Conservation (phyloP, 2,113 vertebrate species). For the Miniopterus natalensis region DNA sequence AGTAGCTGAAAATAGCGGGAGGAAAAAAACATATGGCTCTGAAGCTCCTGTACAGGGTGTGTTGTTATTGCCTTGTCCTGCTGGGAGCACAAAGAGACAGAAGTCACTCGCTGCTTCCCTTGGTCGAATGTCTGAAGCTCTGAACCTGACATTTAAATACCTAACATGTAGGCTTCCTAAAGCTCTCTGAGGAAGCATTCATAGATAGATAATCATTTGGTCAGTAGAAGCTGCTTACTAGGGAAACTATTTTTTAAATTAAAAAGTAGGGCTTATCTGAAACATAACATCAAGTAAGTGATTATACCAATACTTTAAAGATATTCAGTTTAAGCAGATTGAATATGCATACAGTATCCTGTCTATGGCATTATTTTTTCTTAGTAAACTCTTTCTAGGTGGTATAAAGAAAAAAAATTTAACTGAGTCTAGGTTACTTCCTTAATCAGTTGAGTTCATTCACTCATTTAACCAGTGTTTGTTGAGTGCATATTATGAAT, state of each 20-base stretch:
- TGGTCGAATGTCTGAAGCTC: not conserved
- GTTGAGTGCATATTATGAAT: not conserved
- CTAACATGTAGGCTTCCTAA: not conserved
- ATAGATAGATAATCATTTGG: not conserved
- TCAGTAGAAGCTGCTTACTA: not conserved
- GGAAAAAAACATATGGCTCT: not conserved
- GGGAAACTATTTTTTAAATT: not conserved
- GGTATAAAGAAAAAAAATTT: not conserved
- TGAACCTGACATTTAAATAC: not conserved
- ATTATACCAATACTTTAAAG: constrained; percentile 32
- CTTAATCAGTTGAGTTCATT: not conserved
- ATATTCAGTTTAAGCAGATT: not conserved
- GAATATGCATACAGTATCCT: not conserved
- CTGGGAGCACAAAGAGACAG: not conserved
- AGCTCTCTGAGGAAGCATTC: not conserved
- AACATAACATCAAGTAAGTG: not conserved
- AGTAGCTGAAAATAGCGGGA: constrained; percentile 41
- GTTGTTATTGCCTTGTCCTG: not conserved
- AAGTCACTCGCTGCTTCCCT: not conserved
- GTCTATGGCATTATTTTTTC: not conserved
- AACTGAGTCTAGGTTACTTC: not conserved
- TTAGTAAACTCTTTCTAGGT: not conserved
- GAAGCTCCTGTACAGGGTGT: not conserved
- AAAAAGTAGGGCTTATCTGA: constrained; percentile 29
- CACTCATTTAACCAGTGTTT: constrained; percentile 1